Base-by-base conservation (phyloP, 2,797 vertebrate genomes). In the Lepilemur ruficaudatus region DNA sequence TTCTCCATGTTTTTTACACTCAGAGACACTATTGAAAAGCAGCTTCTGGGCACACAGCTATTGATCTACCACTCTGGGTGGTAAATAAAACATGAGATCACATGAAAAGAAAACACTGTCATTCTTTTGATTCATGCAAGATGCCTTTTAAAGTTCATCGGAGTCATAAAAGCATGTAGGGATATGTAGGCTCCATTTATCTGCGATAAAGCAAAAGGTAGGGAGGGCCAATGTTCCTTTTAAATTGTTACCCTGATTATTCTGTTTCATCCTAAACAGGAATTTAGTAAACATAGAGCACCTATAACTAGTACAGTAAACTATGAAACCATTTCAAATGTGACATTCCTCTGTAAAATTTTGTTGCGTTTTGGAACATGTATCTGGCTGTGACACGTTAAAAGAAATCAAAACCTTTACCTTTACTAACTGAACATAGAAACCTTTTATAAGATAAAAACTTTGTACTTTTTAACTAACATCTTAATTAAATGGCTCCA, bases 41-140 rank as follows among this genome's bases (percentile, higher is more conserved):
- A 91, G 75, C 90, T 93, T 90, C 94, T 90, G 18, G 2, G 93
- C 76, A 96, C 41, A 17, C 67, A 94, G 89, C 30, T 96, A 96
- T 88, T 92, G 80, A 97, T 93, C 80, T 86, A 30, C 43, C 59
- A 46, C 30, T 86, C 91, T 80, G n/a, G 43, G 72, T 59, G 67
- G 75, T 70, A 93, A 97, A 95, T 85, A 91, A 75, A 95, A 84
- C 89, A 89, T 75, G 79, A 93, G 75, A 63, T 90, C 79, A 80
- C 55, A 43, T 30, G 59, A 76, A 93, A 76, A 93, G 61, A 75
- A 90, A 91, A 91, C 84, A 83, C 13, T 69, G 38, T 59, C n/a
- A 15, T 89, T 91, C 65, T 89, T 95, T 70, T 93, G 76, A 95
- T 46, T 95, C 75, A 55, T 11, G 2, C 14, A n/a, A 85, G 63